These are phyloP conservation scores for Poecilia gillii DNA, from an alignment of 2,797 vertebrate genomes.

Conservation along the genomic window DNA sequence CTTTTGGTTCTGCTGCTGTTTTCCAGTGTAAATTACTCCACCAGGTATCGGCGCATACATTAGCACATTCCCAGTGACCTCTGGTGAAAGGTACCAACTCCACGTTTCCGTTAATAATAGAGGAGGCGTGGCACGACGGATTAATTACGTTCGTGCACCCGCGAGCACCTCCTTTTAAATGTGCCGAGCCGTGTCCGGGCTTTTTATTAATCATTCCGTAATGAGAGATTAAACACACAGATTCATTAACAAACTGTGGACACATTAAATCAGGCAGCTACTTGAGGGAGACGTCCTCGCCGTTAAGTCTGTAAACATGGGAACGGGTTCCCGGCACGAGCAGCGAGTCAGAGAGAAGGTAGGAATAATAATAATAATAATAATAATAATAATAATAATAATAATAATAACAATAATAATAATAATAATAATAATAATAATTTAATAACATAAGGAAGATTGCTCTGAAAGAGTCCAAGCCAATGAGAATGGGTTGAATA, in stretches of 20 bases:
- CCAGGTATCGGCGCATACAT: constrained; percentile 32
- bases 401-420: too few relatives aligned
- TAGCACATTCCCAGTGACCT: constrained; percentile 54
- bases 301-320: constrained; percentile 49
- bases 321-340: constrained; percentile 33
- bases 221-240: constrained; percentile 67
- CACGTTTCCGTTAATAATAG: constrained; percentile 41
- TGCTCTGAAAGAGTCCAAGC: not conserved
- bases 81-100: constrained; percentile 34
- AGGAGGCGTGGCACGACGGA: constrained; percentile 43
- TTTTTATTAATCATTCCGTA: constrained; percentile 69
- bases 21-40: constrained; percentile 6
- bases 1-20: not conserved
- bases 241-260: constrained; percentile 59
- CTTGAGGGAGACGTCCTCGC: constrained; percentile 36
- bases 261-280: constrained; percentile 53
- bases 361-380: not conserved
- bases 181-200: constrained; percentile 33
- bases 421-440: not conserved
- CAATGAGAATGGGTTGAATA: constrained; percentile 9
- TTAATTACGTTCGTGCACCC: constrained; percentile 53
- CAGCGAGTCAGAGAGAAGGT: not conserved
- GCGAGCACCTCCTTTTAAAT: constrained; percentile 53
- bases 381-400: not conserved
- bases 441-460: not conserved